These are phyloP conservation scores for Diploscapter pachys DNA, from an alignment of 1,140 invertebrate genomes.

Conservation along the genomic window DNA sequence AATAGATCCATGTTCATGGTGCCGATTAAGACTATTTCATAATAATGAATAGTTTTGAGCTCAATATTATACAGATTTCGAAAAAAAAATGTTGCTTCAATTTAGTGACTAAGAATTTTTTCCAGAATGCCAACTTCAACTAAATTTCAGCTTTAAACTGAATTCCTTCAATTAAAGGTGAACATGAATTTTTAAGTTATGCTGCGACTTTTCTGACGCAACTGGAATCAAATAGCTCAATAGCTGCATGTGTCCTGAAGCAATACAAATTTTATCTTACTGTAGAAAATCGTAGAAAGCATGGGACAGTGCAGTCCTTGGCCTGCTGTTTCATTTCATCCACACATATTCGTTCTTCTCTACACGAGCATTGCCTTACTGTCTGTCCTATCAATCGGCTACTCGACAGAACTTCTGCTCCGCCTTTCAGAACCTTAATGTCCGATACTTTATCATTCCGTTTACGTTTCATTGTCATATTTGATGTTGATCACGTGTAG, in stretches of 20 bases:
- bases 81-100: not conserved
- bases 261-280: slow-evolving; percentile 22
- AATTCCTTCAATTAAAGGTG: not conserved
- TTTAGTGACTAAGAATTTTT: no score
- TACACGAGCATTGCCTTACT: slow-evolving; percentile 37
- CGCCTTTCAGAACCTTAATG: no score
- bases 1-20: no score
- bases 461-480: no score
- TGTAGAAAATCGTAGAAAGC: slow-evolving; percentile 30
- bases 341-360: slow-evolving; percentile 31
- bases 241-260: not conserved
- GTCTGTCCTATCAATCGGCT: slow-evolving; percentile 22
- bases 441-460: no score
- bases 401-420: no score
- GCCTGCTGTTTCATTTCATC: slow-evolving; percentile 40
- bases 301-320: slow-evolving; percentile 36
- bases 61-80: not conserved
- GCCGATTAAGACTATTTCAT: no score
- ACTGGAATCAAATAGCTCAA: not conserved
- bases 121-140: no score
- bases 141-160: no score
- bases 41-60: no score
- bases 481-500: no score
- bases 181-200: not conserved
- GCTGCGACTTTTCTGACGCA: not conserved